Percentiles rank a stretch among this genome's conserved stretches.
These are phyloP conservation scores for Squalus acanthias DNA, from an alignment of 2,797 vertebrate species.

Conservation along the genomic window DNA sequence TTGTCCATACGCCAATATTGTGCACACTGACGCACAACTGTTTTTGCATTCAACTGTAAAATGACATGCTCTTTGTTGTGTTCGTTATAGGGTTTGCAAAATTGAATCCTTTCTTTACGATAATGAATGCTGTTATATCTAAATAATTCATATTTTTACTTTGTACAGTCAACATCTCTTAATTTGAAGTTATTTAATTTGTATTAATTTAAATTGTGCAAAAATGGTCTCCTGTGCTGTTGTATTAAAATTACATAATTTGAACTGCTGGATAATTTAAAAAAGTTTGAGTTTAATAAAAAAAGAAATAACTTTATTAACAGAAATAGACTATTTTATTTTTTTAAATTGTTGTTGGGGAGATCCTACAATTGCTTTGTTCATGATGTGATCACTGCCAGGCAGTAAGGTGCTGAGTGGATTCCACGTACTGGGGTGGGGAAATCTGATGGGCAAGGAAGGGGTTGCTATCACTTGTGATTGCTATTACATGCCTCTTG, in stretches of 20 bases:
- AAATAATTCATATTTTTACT: not conserved
- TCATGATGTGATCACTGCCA: not conserved
- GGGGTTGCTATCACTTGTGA: no score
- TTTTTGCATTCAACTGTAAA: not conserved
- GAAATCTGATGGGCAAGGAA: not conserved
- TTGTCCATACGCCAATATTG: not conserved
- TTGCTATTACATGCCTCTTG: not conserved
- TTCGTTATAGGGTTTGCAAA: not conserved
- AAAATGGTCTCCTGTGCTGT: not conserved
- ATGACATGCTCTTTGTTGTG: not conserved
- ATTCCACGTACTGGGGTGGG: not conserved
- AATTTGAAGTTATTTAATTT: not conserved
- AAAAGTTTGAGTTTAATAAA: no score
- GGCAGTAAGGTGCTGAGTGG: not conserved
- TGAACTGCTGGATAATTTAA: not conserved
- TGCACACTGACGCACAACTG: not conserved
- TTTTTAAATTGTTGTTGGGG: not conserved
- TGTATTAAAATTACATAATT: not conserved
- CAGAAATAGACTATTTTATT: no score
- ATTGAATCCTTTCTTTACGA: not conserved
- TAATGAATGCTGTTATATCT: not conserved
- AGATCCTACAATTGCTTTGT: not conserved
- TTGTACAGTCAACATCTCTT: not conserved
- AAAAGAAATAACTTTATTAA: not conserved
- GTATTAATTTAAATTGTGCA: not conserved